Evolutionary conservation across 1,140 invertebrate species (phyloP).

Genomic region (Andrena cerasifolii): DNA sequence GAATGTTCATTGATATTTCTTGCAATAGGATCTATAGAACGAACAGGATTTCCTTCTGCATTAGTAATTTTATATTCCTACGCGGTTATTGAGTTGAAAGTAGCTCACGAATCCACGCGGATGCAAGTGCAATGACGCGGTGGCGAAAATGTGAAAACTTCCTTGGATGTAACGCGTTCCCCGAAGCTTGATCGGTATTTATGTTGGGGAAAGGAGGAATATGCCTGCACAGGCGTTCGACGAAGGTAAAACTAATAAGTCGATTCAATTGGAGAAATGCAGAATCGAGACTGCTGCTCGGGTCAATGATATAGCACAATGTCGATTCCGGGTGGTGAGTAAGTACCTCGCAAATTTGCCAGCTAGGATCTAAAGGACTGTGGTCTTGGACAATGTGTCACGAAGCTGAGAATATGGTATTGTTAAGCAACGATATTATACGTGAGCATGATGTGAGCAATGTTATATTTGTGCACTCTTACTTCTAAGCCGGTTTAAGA

Average conservation of each 20-base stretch:
- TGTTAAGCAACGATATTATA: not conserved
- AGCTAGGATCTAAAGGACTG: not conserved
- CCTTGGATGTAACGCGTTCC: not conserved
- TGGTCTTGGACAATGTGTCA: constrained; percentile 2
- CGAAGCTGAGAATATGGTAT: not conserved
- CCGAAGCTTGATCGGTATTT: not conserved
- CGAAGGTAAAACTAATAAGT: constrained; percentile 16
- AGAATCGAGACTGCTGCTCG: not conserved
- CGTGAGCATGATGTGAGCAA: not conserved
- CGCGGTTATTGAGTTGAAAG: not conserved
- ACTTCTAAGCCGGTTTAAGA: too few species aligned
- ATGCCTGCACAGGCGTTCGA: too few species aligned
- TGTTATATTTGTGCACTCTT: not conserved
- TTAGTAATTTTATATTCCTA: not conserved
- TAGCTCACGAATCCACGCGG: not conserved
- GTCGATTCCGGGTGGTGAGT: not conserved
- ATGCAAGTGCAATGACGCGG: not conserved
- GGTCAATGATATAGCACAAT: not conserved
- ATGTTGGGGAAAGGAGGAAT: constrained; percentile 11
- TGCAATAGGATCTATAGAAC: too few species aligned
- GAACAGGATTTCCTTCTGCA: too few species aligned
- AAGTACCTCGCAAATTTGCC: not conserved
- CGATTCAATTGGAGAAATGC: not conserved
- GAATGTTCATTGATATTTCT: too few species aligned
- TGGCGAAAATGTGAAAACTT: not conserved